Base-by-base conservation (phyloP, 2,113 vertebrate genomes). In the Plotosus lineatus region DNA sequence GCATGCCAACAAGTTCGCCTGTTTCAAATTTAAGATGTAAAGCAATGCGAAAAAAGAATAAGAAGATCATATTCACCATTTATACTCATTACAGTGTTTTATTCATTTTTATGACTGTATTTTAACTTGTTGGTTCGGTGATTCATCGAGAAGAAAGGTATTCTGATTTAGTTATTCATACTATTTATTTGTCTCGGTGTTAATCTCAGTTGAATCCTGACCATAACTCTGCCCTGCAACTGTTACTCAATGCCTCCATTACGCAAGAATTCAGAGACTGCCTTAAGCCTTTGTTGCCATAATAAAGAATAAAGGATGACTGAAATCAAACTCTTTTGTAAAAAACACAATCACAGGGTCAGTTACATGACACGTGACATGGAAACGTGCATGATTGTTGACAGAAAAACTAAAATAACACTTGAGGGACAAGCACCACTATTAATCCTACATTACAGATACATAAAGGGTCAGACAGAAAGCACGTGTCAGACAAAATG, bases 301-400 rank as follows among this genome's bases (percentile, higher is more conserved):
- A 74, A 80, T 51, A 74, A 80, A 80, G 33, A 31, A 15, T 19
- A 38, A 75, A 80, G 28, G 55, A 6, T 23, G 17, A 63, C 44
- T n/a, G 12, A 26, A 19, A 61, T n/a, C 14, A n/a, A 33, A 9
- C 44, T 23, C 40, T 63, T 74, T 60, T 72, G 40, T 80, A 11
- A 36, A 26, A 73, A 51, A 10, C 17, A 31, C 69, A 44, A 12
- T 3, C 31, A 50, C 66, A 5, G 31, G 31, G 19, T 60, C 28
- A 60, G 66, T 61, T 53, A 72, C 19, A 7, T 3, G 28, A 28
- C 36, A 73, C 10, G 42, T 42, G 53, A 33, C 68, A 40, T 42
- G 69, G 51, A 2, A 19, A 17, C 0, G 21, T 40, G 14, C 8
- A n/a, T 61, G 55, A 61, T 7, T 31, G 28, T 44, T 58, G 23